These are phyloP conservation scores for Rhopilema esculentum DNA, from an alignment of 30 jellyfish, hydroid and myxozoan genomes.

Conservation along the genomic window DNA sequence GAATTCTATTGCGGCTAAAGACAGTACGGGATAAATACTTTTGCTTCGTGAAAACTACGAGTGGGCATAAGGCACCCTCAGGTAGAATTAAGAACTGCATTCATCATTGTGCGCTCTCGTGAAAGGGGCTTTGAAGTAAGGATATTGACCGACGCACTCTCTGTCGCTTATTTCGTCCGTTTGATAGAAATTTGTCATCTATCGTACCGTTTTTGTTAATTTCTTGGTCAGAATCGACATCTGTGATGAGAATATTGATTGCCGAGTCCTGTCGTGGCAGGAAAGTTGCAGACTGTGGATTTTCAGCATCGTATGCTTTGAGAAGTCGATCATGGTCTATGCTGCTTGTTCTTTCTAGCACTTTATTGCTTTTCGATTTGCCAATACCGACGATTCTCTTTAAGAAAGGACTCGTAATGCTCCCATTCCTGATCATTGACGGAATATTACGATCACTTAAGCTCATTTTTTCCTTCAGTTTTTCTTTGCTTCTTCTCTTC, in stretches of 20 bases:
- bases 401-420: constrained; percentile 58
- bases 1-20: too few species aligned
- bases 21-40: too few species aligned
- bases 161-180: too few species aligned
- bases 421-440: constrained; percentile 42
- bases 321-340: constrained; percentile 46
- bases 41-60: too few species aligned
- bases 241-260: constrained; percentile 56
- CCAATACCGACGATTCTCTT: constrained; percentile 44
- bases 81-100: neutral
- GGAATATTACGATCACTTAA: constrained; percentile 64
- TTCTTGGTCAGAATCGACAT: constrained; percentile 31
- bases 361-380: constrained; percentile 61
- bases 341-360: constrained; percentile 45
- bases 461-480: constrained; percentile 15
- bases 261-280: constrained; percentile 57
- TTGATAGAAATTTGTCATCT: constrained; percentile 4
- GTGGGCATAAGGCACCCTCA: too few species aligned
- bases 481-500: constrained; percentile 37
- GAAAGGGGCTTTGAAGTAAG: constrained; percentile 40
- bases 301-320: neutral
- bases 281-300: neutral
- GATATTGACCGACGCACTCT: constrained; percentile 48
- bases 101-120: neutral
- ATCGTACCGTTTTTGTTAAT: neutral